Conservation (phyloP, 2,797 vertebrate species). For the Pteronotus mesoamericanus region DNA sequence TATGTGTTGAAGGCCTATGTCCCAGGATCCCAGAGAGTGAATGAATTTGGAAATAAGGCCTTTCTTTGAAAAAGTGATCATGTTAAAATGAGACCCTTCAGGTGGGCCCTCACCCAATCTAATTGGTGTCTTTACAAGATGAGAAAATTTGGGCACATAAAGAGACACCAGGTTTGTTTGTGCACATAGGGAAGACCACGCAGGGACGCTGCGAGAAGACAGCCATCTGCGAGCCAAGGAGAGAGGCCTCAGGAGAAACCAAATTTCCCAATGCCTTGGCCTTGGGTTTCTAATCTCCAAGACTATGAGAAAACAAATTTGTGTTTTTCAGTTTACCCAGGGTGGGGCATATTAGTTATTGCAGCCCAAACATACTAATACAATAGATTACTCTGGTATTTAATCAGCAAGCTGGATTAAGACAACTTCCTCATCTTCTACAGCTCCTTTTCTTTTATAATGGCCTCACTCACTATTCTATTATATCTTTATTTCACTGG, state of each 20-base stretch:
- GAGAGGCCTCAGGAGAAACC: not conserved
- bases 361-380: not conserved
- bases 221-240: not conserved
- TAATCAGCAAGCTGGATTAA: not conserved
- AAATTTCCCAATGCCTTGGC: not conserved
- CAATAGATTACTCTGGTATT: not conserved
- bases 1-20: not conserved
- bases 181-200: not conserved
- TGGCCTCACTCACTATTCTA: not conserved
- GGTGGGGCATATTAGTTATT: not conserved
- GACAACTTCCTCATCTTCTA: not conserved
- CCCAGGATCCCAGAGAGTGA: not conserved
- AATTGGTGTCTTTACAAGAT: not conserved
- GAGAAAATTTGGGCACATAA: not conserved
- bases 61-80: not conserved
- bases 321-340: not conserved
- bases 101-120: not conserved
- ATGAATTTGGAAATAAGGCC: not conserved
- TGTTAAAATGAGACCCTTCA: not conserved
- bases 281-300: not conserved
- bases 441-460: not conserved
- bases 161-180: not conserved
- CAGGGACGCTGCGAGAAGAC: accelerated
- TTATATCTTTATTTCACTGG: not conserved
- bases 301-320: not conserved